Evolutionary conservation across 2,888 invertebrate genomes (phyloP), one percentile per base, ranked within the genome.

Genomic region (Lamellibrachia columna): DNA sequence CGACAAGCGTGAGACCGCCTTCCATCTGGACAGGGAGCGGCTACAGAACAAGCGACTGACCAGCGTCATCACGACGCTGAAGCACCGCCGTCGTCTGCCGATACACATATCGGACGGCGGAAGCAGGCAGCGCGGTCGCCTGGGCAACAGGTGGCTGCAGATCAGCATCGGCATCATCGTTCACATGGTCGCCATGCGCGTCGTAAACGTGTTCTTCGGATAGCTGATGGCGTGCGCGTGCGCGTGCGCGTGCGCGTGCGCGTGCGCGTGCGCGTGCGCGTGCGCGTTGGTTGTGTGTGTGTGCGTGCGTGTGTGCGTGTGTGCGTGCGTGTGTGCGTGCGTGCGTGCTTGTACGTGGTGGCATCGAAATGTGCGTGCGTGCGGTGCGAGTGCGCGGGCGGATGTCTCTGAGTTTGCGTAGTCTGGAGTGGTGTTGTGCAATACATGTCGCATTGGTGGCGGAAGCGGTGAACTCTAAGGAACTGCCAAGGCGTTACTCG

Each of bases 21-120:
- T 91, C 53, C 91, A 91, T 53, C 7, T 91, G 53, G 91, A 91
- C 9, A 55, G 91, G 40, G 91, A 91, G n/a, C 15, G 91, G 28
- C 53, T 58, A 4, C 91, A 91, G 53, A 91, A 91, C 91, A 91
- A 91, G n/a, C 53, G 91, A 8, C 91, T 91, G 28, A 55, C 53
- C 8, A 91, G 7, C 55, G 91, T 91, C 55, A 91, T 91, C 53
- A 91, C 28, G 52, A 91, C 53, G 6, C 91, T 91, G 22, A 91
- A 91, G 58, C 91, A 40, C n/a, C 91, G 55, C 52, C 53, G 58
- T 55, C 91, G 91, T 15, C 91, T 9, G 55, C 52, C 91, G 91
- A 4, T 91, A 9, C 6, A 22, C 2, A 22, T n/a, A 6, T 22
- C 75, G 22, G 75, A 75, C 22, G 15, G 15, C 15, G 75, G 75